Evolutionary conservation across 53 echinoderm and acorn worm species (phyloP), one percentile per base, ranked within the genome.

Genomic region (Luidia sarsii): DNA sequence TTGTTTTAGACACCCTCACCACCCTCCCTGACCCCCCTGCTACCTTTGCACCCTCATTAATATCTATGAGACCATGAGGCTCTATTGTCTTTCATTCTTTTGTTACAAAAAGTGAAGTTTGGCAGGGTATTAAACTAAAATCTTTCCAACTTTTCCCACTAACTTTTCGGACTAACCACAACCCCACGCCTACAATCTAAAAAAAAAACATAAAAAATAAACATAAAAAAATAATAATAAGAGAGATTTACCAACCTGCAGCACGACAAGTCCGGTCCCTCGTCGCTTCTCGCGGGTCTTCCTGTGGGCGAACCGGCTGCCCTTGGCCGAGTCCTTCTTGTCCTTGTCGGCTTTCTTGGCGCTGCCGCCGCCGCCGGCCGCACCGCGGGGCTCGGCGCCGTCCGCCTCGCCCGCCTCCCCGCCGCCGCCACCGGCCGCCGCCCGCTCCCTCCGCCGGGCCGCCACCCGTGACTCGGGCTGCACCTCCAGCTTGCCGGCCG

Each of bases 221-320:
- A 46, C 46, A 46, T 46, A 0, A 18, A 2, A n/a, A n/a, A n/a
- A n/a, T n/a, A n/a, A n/a, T n/a, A n/a, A n/a, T n/a, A n/a, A n/a
- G n/a, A n/a, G n/a, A n/a, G n/a, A n/a, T n/a, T 43, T 38, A 65
- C 90, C 71, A 56, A 89, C 90, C 80, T 85, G 70, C 53, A 89
- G 74, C 19, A 85, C 85, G 60, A 89, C 90, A 19, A 89, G 63
- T 43, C 90, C 90, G 22, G 90, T 89, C 19, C 90, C 90, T 33
- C 90, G 64, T 56, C 90, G 61, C 37, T 89, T 89, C 61, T 89
- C 90, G 61, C 85, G 53, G 35, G 66, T 85, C 55, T 89, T 89
- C 35, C 85, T 85, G 27, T 75, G 65, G 33, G 64, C 67, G 70
- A 89, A 89, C 35, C 90, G 39, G 31, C 90, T 81, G 19, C 72